phyloP scores from a whole-genome alignment of 2,113 vertebrate genomes.

The Ochotona princeps region DNA sequence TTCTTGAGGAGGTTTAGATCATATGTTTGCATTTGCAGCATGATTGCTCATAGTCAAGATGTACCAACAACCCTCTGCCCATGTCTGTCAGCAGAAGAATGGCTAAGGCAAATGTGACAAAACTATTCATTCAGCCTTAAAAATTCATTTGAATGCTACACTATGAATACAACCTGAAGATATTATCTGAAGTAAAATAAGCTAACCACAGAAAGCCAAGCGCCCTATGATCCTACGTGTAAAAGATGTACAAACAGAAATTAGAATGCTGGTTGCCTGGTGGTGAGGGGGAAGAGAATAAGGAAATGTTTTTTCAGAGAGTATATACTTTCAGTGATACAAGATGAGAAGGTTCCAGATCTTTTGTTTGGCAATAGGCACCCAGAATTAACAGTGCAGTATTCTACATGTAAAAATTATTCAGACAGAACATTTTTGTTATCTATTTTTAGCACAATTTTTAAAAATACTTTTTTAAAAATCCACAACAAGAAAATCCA shows the following conservation, averaged over 20 bases:
- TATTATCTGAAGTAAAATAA: neutral
- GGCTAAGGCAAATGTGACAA: neutral
- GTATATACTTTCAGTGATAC: neutral
- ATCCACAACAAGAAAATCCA: neutral
- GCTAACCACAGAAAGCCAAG: neutral
- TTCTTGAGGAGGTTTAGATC: neutral
- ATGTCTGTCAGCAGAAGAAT: neutral
- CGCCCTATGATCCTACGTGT: neutral
- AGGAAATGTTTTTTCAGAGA: neutral
- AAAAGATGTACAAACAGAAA: neutral
- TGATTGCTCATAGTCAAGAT: neutral
- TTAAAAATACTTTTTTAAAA: neutral
- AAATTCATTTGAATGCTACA: neutral
- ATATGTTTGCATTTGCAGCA: neutral
- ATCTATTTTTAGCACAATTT: neutral
- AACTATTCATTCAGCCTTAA: neutral
- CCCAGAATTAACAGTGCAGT: neutral
- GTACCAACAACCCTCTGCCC: neutral
- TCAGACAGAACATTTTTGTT: neutral
- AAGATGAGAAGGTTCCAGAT: neutral
- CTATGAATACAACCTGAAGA: neutral
- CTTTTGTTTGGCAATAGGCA: fast-evolving
- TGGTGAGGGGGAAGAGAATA: fast-evolving
- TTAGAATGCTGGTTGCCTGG: neutral
- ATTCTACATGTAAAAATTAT: neutral